Evolutionary conservation across 2,888 invertebrate species (phyloP).

Genomic region (Thelaira solivaga): DNA sequence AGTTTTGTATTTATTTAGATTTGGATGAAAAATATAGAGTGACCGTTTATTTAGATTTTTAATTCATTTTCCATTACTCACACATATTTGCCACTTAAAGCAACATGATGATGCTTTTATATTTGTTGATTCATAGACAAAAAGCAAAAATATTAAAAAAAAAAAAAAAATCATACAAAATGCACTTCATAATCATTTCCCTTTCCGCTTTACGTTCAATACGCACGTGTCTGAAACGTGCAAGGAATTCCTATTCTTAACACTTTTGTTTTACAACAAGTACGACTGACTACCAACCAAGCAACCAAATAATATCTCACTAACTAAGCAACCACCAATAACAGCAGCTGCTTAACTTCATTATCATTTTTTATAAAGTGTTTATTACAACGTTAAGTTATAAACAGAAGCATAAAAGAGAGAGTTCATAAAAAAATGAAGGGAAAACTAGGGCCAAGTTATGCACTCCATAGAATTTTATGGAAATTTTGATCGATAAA

Average conservation of each 20-base stretch:
- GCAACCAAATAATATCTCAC: slow-evolving; percentile 7
- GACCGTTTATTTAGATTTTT: slow-evolving; percentile 2
- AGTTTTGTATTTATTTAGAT: not conserved
- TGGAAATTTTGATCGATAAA: no score
- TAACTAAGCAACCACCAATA: slow-evolving; percentile 9
- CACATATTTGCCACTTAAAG: slow-evolving; percentile 4
- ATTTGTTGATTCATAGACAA: slow-evolving; percentile 33
- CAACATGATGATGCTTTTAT: not conserved
- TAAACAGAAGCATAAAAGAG: not conserved
- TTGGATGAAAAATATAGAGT: not conserved
- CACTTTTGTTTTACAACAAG: slow-evolving; percentile 64
- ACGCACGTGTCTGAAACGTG: slow-evolving; percentile 74
- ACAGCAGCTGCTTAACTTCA: slow-evolving; percentile 11
- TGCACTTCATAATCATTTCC: slow-evolving; percentile 67
- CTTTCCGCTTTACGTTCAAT: slow-evolving; percentile 61
- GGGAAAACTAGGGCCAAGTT: no score
- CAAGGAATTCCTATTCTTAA: slow-evolving; percentile 70
- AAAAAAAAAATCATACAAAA: slow-evolving; percentile 47
- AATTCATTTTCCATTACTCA: slow-evolving; percentile 21
- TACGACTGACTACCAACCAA: not conserved
- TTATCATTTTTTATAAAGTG: slow-evolving; percentile 39
- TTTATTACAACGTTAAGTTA: slow-evolving; percentile 26
- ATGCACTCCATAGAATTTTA: no score
- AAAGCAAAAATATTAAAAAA: no score
- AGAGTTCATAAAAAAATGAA: no score